Evolutionary conservation across 2,888 invertebrate genomes (phyloP).

Genomic region (Hyppa rectilinea): DNA sequence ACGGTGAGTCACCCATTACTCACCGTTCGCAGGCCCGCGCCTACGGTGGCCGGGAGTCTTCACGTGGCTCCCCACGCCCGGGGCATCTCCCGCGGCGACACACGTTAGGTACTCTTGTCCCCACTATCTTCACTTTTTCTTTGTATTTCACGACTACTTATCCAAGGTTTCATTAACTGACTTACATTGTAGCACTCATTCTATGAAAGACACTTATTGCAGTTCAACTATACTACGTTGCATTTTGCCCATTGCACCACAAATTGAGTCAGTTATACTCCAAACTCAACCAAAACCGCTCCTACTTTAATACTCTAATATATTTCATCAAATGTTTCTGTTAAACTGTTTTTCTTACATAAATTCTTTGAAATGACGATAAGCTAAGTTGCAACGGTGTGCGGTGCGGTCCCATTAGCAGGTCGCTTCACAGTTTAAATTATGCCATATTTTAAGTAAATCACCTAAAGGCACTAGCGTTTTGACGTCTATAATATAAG

Average conservation of each 20-base stretch:
- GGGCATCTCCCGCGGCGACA: no score
- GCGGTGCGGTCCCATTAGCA: constrained; percentile 16
- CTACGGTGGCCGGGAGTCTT: no score
- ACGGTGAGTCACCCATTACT: no score
- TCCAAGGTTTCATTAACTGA: not conserved
- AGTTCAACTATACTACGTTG: not conserved
- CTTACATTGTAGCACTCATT: not conserved
- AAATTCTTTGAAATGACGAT: not conserved
- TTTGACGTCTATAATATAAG: constrained; percentile 1
- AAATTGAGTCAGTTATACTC: constrained; percentile 10
- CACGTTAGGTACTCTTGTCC: no score
- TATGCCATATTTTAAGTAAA: constrained; percentile 69
- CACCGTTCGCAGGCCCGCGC: no score
- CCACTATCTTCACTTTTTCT: no score
- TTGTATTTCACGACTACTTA: not conserved
- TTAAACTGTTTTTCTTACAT: not conserved
- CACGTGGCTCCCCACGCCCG: no score
- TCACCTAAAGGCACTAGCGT: constrained; percentile 29
- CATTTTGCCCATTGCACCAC: not conserved
- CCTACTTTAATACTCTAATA: not conserved
- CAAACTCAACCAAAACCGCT: constrained; percentile 1
- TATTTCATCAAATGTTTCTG: not conserved
- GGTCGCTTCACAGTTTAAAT: constrained; percentile 32
- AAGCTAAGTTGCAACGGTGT: constrained; percentile 2
- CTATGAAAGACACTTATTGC: constrained; percentile 1